Base-by-base conservation (phyloP, 2,888 invertebrate species). In the Dorcus hopei region DNA sequence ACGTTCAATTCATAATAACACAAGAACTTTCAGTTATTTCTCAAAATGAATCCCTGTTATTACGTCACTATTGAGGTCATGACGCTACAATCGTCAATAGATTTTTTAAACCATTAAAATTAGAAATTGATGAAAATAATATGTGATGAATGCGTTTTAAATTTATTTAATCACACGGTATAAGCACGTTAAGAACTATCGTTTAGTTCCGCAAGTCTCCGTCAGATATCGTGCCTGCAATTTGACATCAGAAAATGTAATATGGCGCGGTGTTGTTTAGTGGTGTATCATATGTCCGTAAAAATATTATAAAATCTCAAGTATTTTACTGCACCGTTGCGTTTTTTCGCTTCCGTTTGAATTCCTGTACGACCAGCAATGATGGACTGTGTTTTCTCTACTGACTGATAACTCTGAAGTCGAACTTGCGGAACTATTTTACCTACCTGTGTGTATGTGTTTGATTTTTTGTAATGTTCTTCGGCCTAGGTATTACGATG, bases 221-320 rank as follows among this genome's bases (percentile, higher is more conserved):
- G 63, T 49, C 6, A 11, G 38, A 19, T 38, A 50, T 51, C 63
- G 56, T 53, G 8, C 9, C 8, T 50, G 38, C 38, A 48, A 53
- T 69, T 71, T 71, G 70, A 71, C 70, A 68, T 65, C 57, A 61
- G 26, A 33, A 33, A 33, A 61, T 55, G 64, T 68, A 74, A 73
- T 71, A 74, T 74, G 74, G 73, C 74, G 73, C 67, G 67, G 66
- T 67, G 65, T 56, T 64, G 63, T 67, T 66, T 65, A 65, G 65
- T 71, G 66, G 65, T 69, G 68, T 63, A 67, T 69, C 67, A 69
- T 68, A 68, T 68, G 68, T 68, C 67, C 66, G 62, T 61, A 60
- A 67, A 69, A 68, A 66, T 63, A 61, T 52, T 61, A 52, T 63
- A 66, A 63, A 49, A 47, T 47, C 26, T 47, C 26, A 26, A 26